These are phyloP conservation scores for Gadus macrocephalus DNA, from an alignment of 2,113 vertebrate species.

Conservation along the genomic window DNA sequence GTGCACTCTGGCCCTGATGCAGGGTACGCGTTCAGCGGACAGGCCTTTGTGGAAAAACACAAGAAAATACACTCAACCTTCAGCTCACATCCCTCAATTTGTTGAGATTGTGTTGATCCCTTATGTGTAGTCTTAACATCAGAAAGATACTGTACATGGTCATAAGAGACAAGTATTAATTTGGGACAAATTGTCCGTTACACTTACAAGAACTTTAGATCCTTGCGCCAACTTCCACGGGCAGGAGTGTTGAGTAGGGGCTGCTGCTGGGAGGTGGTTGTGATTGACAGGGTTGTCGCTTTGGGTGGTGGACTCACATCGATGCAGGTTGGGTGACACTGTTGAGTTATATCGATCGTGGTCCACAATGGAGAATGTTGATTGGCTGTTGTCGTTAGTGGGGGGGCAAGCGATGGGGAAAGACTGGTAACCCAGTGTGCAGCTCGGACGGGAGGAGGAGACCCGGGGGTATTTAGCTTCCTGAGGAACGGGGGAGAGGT, in stretches of 20 bases:
- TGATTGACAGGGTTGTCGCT: constrained; percentile 38
- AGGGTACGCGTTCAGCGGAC: constrained; percentile 74
- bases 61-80: neutral
- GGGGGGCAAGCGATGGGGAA: constrained; percentile 43
- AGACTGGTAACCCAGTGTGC: constrained; percentile 53
- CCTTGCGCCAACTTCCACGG: constrained; percentile 67
- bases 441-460: constrained; percentile 34
- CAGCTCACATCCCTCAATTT: no score
- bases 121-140: no score
- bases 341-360: constrained; percentile 54
- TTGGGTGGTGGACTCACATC: constrained; percentile 42
- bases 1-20: constrained; percentile 62
- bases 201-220: constrained; percentile 74
- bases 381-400: constrained; percentile 53
- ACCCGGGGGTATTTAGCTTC: constrained; percentile 51
- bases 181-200: neutral
- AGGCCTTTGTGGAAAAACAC: constrained; percentile 60
- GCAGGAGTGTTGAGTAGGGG: constrained; percentile 56
- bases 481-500: constrained; percentile 54
- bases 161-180: no score
- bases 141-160: no score
- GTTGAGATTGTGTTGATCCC: no score
- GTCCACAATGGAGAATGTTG: constrained; percentile 55
- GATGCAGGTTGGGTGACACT: constrained; percentile 56
- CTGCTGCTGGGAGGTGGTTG: constrained; percentile 34